Evolutionary conservation across 1,140 invertebrate species (phyloP).

Genomic region (Formica selysi): DNA sequence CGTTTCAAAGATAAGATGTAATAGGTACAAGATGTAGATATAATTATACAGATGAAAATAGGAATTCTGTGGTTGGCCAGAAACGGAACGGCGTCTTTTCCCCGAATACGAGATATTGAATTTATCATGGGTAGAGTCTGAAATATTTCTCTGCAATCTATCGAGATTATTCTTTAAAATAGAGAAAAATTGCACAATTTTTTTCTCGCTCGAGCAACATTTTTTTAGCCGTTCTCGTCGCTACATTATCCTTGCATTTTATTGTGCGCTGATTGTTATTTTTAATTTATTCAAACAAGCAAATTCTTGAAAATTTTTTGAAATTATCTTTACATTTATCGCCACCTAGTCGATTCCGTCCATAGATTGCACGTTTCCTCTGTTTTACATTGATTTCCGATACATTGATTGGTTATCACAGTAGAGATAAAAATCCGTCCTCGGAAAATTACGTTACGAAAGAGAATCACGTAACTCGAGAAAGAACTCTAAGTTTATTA

Average conservation of each 20-base stretch:
- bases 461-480: conserved; percentile 9
- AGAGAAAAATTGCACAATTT: background rate
- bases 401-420: conserved; percentile 47
- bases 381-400: conserved; percentile 58
- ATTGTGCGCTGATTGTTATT: background rate
- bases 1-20: conserved; percentile 33
- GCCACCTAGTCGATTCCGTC: conserved; percentile 18
- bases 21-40: conserved; percentile 13
- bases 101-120: background rate
- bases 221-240: background rate
- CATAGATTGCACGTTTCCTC: conserved; percentile 25
- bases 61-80: conserved; percentile 19
- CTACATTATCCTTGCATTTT: conserved; percentile 18
- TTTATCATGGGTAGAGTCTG: conserved; percentile 1
- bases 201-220: background rate
- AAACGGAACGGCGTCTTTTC: background rate
- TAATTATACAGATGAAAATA: conserved; percentile 56
- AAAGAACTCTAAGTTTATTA: conserved; percentile 50
- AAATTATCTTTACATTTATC: conserved; percentile 32
- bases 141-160: conserved; percentile 23
- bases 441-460: conserved; percentile 34
- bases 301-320: background rate
- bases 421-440: conserved; percentile 46
- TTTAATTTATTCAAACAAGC: conserved; percentile 24
- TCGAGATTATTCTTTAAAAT: conserved; percentile 7